Evolutionary conservation across 2,797 vertebrate genomes (phyloP), one percentile per base, ranked within the genome.

Genomic region (Ibycter americanus): DNA sequence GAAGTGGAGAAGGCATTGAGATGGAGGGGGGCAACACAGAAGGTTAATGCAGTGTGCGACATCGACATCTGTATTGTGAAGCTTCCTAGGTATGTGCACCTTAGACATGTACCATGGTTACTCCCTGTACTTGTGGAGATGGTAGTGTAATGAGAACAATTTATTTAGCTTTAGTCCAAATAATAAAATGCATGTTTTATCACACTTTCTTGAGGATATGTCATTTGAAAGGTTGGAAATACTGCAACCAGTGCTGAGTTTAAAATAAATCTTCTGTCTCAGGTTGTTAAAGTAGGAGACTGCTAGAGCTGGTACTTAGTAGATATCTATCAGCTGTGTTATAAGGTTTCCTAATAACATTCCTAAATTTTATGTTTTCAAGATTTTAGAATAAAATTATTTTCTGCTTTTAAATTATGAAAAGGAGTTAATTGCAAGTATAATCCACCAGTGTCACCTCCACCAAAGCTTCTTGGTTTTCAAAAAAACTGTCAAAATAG

Each of bases 51-150:
- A 44, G 29, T 46, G 46, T 61, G n/a, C 6, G 42, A 9, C 4
- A 0, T 25, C 1, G 8, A 23, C 40, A n/a, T 65, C 59, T 83
- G 17, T 78, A 16, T 40, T 22, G 25, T 29, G 32, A 62, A 84
- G 38, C 21, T 61, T 65, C 51, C 20, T 46, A 0, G 19, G 29
- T 55, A 18, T 2, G 3, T 63, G 61, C 36, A 27, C 10, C 21
- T 56, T n/a, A 46, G 18, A 61, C 55, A 5, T 0, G 0, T 65
- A 34, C 49, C 1, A 0, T 81, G 27, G n/a, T 77, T 90, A 16
- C 11, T 65, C 3, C n/a, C 5, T 47, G n/a, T 52, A 26, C 42
- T 58, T 29, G 29, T 26, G 29, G 47, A 84, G 42, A 31, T 70
- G 8, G 32, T 21, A 10, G 25, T 46, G 17, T 38, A 68, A 47